Evolutionary conservation across 2,113 vertebrate genomes (phyloP), one percentile per base, ranked within the genome.

Genomic region (Odontesthes bonariensis): DNA sequence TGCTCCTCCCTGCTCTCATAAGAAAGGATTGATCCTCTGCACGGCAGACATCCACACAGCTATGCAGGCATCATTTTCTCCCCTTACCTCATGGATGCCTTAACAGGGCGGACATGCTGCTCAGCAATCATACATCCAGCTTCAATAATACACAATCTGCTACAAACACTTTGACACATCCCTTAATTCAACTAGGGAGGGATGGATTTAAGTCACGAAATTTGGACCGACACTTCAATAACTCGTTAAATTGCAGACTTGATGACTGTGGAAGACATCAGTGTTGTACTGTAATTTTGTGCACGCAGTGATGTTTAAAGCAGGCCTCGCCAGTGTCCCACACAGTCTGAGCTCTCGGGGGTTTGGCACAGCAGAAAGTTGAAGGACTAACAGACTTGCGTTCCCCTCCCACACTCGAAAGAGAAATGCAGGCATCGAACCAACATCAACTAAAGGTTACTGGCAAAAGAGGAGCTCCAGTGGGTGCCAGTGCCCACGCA

Each of bases 81-180:
- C 52, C 74, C 84, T 83, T 74, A 81, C 69, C 69, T 86, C 87
- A 88, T 80, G 63, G 65, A 86, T 86, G 70, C 71, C 75, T 58
- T 22, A 64, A 75, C 63, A 81, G 81, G 85, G 90, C 5, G 81
- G 84, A 83, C 20, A 53, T 49, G 0, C 54, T 2, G 13, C 17
- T 83, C 42, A 31, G 8, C 59, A 49, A 75, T 83, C 73, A 59
- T 72, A 79, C 57, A 27, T 81, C 35, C 13, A 77, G 38, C 55
- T 63, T 74, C 38, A 33, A 7, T 46, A 67, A 58, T 54, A 53
- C 32, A 71, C n/a, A 35, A 81, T 56, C 62, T 59, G 65, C 57
- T 42, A 38, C 23, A 0, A 57, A 75, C 5, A 27, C 73, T 54
- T 31, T 82, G 75, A 77, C 33, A 31, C 75, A 71, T 58, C 6